Conservation (phyloP, 92 coral and sea anemone genomes). For the Palythoa heliodiscus region DNA sequence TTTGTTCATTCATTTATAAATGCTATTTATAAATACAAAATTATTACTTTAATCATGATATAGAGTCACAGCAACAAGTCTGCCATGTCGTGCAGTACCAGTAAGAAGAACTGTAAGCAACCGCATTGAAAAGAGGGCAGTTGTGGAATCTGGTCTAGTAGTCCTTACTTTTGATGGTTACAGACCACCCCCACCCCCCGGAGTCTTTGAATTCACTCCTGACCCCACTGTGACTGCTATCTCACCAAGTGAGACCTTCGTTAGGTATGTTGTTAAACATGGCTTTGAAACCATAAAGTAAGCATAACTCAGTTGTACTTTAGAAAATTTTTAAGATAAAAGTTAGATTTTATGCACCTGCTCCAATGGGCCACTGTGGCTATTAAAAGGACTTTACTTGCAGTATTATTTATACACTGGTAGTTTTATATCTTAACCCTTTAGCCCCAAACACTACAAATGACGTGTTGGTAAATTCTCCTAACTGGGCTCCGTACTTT, state of each 20-base stretch:
- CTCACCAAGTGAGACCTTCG: constrained; percentile 61
- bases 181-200: constrained; percentile 67
- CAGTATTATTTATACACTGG: no score
- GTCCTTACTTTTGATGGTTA: constrained; percentile 82
- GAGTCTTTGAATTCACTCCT: constrained; percentile 68
- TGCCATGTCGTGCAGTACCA: constrained; percentile 57
- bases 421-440: no score
- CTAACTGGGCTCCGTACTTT: no score
- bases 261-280: constrained; percentile 57
- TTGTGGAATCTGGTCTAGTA: constrained; percentile 43
- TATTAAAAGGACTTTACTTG: no score
- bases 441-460: no score
- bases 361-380: no score
- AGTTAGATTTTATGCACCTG: no score
- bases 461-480: no score
- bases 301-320: background rate
- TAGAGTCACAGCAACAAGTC: constrained; percentile 74
- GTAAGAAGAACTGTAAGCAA: constrained; percentile 42
- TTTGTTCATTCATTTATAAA: no score
- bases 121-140: constrained; percentile 41
- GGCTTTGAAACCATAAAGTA: background rate
- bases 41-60: background rate
- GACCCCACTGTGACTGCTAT: constrained; percentile 70
- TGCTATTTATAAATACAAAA: no score
- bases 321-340: background rate